These are phyloP conservation scores for Equus quagga DNA, from an alignment of 2,113 vertebrate species.

Conservation along the genomic window DNA sequence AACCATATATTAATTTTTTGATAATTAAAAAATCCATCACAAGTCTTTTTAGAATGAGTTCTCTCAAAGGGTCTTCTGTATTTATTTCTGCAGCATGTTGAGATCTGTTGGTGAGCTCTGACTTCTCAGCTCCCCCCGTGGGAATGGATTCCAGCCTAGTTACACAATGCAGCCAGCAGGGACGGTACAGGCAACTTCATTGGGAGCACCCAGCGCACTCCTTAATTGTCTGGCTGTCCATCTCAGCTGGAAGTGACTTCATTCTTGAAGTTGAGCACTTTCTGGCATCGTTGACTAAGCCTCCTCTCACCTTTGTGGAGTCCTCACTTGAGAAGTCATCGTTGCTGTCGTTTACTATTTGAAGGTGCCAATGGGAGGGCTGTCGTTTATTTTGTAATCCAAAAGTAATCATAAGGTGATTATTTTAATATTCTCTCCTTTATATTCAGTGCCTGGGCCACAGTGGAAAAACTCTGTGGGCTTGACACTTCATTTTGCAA, in stretches of 20 bases:
- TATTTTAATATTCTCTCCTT: conserved; percentile 71
- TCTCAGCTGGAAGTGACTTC: background rate
- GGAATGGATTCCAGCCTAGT: background rate
- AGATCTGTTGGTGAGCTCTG: background rate
- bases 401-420: conserved; percentile 66
- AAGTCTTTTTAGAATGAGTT: background rate
- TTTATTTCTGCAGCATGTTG: background rate
- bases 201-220: background rate
- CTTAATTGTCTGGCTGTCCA: background rate
- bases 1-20: background rate
- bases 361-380: conserved; percentile 22
- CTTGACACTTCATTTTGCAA: conserved; percentile 65
- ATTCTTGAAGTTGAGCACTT: background rate
- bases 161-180: background rate
- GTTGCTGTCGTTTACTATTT: conserved; percentile 47
- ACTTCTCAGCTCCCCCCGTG: background rate
- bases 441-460: conserved; percentile 36
- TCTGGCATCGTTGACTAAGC: background rate
- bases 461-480: conserved; percentile 36
- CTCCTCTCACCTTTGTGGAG: background rate
- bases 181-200: background rate
- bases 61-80: background rate
- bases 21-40: background rate
- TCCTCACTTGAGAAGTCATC: background rate
- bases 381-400: conserved; percentile 59